phyloP scores from a whole-genome alignment of 1,140 invertebrate genomes.

The Hypsibius dujardini region DNA sequence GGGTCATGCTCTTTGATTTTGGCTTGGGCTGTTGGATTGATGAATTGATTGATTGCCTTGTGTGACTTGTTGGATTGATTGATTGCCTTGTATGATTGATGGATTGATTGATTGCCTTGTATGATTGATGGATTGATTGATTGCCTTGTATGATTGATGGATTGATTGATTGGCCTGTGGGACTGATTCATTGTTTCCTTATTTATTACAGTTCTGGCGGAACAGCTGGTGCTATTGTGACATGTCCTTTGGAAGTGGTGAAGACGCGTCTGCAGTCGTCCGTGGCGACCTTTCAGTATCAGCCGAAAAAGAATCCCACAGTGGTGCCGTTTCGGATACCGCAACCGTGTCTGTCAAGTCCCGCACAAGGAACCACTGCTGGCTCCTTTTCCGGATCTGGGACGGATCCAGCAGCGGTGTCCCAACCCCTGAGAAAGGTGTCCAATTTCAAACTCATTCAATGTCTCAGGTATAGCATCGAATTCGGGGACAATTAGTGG shows the following conservation, averaged over 20 bases:
- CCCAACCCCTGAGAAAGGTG: neutral
- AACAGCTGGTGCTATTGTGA: conserved; percentile 82
- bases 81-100: too few species aligned
- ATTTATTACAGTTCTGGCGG: conserved; percentile 58
- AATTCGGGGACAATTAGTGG: too few species aligned
- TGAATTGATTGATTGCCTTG: neutral
- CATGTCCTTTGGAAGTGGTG: conserved; percentile 87
- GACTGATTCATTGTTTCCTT: conserved; percentile 17
- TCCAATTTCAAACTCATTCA: conserved; percentile 43
- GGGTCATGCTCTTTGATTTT: conserved; percentile 16
- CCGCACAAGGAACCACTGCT: neutral
- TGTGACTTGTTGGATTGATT: too few species aligned
- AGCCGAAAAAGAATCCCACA: conserved; percentile 36
- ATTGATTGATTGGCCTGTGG: conserved; percentile 13
- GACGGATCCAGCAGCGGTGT: neutral
- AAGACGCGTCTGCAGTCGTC: conserved; percentile 94
- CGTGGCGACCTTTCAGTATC: conserved; percentile 45
- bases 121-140: neutral
- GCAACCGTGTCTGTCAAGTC: conserved; percentile 18
- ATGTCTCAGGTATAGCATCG: conserved; percentile 41
- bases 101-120: neutral
- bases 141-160: conserved; percentile 14
- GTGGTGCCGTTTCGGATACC: conserved; percentile 20
- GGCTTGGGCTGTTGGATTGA: conserved; percentile 10
- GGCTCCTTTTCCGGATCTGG: too few species aligned